Conservation (phyloP, 1,140 invertebrate genomes). For the Philopotamus ludificatus region DNA sequence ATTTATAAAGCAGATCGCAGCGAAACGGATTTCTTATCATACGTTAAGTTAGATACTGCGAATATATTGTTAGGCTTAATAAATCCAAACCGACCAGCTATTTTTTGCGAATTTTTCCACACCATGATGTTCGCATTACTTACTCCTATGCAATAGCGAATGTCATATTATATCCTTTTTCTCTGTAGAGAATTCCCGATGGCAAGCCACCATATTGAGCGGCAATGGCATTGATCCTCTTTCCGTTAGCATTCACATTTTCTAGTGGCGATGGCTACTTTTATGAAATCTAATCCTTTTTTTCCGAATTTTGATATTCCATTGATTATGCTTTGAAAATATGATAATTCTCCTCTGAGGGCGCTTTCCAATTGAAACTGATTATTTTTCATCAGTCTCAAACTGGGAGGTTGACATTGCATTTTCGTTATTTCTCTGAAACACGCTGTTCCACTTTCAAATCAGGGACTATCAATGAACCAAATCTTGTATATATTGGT, state of each 20-base stretch:
- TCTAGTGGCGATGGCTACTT: constrained; percentile 86
- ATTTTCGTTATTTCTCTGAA: constrained; percentile 78
- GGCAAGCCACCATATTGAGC: constrained; percentile 72
- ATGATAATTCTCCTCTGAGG: constrained; percentile 66
- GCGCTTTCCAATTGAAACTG: constrained; percentile 94
- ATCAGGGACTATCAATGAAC: constrained; percentile 91
- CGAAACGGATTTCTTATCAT: too few species aligned
- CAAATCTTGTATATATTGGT: constrained; percentile 81
- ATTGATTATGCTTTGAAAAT: constrained; percentile 67
- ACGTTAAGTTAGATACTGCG: too few species aligned
- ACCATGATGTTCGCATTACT: constrained; percentile 45
- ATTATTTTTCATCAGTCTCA: constrained; percentile 94
- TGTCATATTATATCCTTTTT: constrained; percentile 91
- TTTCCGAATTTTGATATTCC: constrained; percentile 81
- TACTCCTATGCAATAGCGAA: constrained; percentile 98
- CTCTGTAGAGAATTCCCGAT: constrained; percentile 89
- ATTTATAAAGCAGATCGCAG: too few species aligned
- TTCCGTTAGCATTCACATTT: constrained; percentile 77
- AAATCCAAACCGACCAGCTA: too few species aligned
- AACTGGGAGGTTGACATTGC: constrained; percentile 90
- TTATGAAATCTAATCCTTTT: constrained; percentile 82
- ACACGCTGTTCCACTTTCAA: constrained; percentile 86
- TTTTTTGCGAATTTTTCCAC: too few species aligned
- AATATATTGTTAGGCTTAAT: too few species aligned
- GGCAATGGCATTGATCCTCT: constrained; percentile 83